Evolutionary conservation across 2,797 vertebrate genomes (phyloP), one percentile per base, ranked within the genome.

Genomic region (Eutrigla gurnardus): DNA sequence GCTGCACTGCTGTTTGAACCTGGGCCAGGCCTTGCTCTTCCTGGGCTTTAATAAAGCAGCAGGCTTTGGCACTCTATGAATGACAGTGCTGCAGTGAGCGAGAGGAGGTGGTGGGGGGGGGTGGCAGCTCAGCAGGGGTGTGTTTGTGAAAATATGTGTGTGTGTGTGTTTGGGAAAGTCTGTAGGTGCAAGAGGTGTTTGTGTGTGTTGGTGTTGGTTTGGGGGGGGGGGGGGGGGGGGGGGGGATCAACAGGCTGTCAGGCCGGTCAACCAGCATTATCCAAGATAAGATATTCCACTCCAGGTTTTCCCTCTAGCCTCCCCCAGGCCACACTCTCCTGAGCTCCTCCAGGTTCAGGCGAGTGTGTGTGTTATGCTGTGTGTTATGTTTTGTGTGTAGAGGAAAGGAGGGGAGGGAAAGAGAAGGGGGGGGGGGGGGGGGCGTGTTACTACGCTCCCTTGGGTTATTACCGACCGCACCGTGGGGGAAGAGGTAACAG

Each of bases 1-100:
- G 96, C 97, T 98, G 97, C 96, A 95, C 95, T 95, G 96, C 95
- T 96, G 96, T 96, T 96, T 97, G 96, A 97, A 97, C 96, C 96
- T 87, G 93, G 95, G 96, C 96, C 96, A 97, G 97, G 94, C 82
- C 71, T 70, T 77, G 90, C 91, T 92, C 91, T 93, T 91, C 93
- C 91, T 91, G 96, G 95, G 96, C 96, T 97, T 97, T 97, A 97
- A 97, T 97, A 97, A 96, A 97, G 96, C 96, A 96, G 87, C 91
- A 88, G 89, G 96, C 95, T 97, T 90, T 97, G 97, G 97, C 97
- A 97, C 95, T 85, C 95, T 94, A 96, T 97, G 96, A 98, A 97
- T 98, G 96, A 97, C 95, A 96, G 94, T 91, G 93, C 90, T 91
- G 94, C 94, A 90, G 93, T 14, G 93, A 92, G 85, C 25, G 25